phyloP scores from a whole-genome alignment of 2,113 vertebrate genomes.

The Scalopus aquaticus region DNA sequence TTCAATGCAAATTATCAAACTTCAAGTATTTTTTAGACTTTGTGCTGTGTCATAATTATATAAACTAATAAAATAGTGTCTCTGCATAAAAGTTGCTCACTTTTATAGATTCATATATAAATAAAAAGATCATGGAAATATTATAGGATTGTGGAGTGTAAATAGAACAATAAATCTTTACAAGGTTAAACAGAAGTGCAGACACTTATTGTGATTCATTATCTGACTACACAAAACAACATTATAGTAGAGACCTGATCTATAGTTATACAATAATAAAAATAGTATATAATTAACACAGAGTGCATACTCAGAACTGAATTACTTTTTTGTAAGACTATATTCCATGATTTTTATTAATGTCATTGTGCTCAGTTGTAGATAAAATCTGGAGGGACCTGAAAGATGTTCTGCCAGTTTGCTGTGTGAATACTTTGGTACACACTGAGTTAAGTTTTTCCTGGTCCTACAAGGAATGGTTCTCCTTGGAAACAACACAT shows the following conservation, averaged over 20 bases:
- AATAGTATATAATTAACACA: not conserved
- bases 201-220: not conserved
- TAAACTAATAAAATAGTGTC: not conserved
- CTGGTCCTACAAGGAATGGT: not conserved
- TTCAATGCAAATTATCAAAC: not conserved
- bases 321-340: not conserved
- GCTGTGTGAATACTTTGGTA: not conserved
- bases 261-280: not conserved
- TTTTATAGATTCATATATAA: not conserved
- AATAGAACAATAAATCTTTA: rapidly evolving
- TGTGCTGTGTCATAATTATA: not conserved
- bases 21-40: not conserved
- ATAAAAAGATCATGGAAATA: not conserved
- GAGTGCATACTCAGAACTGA: not conserved
- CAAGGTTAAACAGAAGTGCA: not conserved
- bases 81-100: not conserved
- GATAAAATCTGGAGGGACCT: not conserved
- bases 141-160: not conserved
- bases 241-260: not conserved
- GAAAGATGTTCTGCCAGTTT: not conserved
- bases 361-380: not conserved
- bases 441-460: not conserved
- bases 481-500: not conserved
- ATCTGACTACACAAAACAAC: not conserved
- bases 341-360: not conserved